phyloP scores from a whole-genome alignment of 2,113 vertebrate genomes.

The Helogale parvula region DNA sequence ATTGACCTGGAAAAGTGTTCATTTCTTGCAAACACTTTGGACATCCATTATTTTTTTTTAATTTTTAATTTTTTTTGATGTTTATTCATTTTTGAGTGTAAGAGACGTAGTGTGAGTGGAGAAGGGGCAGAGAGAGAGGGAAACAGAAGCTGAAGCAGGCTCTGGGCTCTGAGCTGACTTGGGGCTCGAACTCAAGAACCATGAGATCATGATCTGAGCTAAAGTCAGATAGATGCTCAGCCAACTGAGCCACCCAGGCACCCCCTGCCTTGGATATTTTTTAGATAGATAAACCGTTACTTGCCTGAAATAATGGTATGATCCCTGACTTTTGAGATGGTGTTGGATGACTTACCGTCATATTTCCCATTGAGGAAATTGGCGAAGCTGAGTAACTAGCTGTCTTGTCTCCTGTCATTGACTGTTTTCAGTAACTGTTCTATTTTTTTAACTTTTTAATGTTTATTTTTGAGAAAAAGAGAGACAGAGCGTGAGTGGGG shows the following conservation, averaged over 20 bases:
- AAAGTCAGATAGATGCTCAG: too few species aligned
- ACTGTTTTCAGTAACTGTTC: not conserved
- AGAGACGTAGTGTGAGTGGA: too few species aligned
- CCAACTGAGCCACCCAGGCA: too few species aligned
- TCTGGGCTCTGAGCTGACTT: too few species aligned
- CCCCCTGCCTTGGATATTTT: not conserved
- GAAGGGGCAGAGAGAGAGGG: too few species aligned
- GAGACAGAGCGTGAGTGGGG: too few species aligned
- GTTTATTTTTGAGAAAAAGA: too few species aligned
- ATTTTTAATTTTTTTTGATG: too few species aligned
- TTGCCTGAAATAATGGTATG: not conserved
- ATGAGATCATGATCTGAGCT: too few species aligned
- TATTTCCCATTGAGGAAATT: slow-evolving; percentile 17
- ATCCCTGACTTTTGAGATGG: not conserved
- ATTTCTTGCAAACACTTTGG: not conserved
- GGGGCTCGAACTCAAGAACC: too few species aligned
- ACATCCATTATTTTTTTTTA: not conserved
- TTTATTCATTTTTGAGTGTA: too few species aligned
- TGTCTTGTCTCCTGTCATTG: not conserved
- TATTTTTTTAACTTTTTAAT: not conserved
- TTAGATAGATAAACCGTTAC: not conserved
- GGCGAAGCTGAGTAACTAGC: not conserved
- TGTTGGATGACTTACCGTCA: not conserved
- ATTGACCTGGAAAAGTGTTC: not conserved
- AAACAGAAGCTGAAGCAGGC: too few species aligned